Evolutionary conservation across 2,888 invertebrate genomes (phyloP), one percentile per base, ranked within the genome.

Genomic region (Acleris literana): DNA sequence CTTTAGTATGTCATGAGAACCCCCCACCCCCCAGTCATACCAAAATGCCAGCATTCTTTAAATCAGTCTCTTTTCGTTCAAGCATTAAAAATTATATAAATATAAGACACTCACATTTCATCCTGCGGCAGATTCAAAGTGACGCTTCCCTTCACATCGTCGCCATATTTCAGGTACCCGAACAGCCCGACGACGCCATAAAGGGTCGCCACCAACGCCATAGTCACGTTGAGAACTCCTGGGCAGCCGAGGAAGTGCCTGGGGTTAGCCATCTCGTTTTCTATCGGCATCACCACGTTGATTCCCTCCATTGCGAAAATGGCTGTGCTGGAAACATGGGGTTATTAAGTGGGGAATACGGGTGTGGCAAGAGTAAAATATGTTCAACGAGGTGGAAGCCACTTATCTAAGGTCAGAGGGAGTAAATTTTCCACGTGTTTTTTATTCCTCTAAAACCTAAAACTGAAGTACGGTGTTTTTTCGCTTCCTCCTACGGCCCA

Each of bases 251-350:
- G 94, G 78, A 97, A 97, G 56, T 96, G 95, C 64, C 95, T 92
- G 0, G 97, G 97, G 20, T 95, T 94, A 49, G 93, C 93, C 98
- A 99, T 98, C 57, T 96, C 96, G 81, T 98, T 98, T 86, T 98
- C 98, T 11, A 99, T 95, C 0, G 99, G 99, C 94, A 99, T 95
- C 2, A 99, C 97, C 56, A 96, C 96, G 72, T 97, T 97, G 74
- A 99, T 99, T 43, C 97, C 98, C 90, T 99, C 99, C 95, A 99
- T 99, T 9, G 99, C 98, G 82, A 98, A 99, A 76, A 99, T 96
- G 11, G 98, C 98, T 33, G 98, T 99, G 65, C 98, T 94, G 82
- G 11, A 83, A 83, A 69, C 11, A 60, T 13, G 43, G n/a, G 48
- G 17, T 7, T 3, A 2, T 17, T 20, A 20, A 20, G 29, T 39